phyloP scores from a whole-genome alignment of 2,888 invertebrate species.

The Thera britannica region DNA sequence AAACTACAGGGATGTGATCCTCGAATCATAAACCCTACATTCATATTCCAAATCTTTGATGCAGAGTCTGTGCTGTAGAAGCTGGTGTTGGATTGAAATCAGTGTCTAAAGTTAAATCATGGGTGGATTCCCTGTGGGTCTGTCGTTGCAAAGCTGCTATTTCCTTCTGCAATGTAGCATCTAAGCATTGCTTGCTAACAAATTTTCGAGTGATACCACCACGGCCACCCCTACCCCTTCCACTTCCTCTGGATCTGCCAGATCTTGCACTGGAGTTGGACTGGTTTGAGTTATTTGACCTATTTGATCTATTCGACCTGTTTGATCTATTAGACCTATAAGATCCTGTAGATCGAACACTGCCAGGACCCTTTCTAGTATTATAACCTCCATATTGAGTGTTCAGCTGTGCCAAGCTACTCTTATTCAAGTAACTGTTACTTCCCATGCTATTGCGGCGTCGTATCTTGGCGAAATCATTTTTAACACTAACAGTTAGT shows the following conservation, averaged over 20 bases:
- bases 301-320: slow-evolving; percentile 61
- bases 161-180: slow-evolving; percentile 75
- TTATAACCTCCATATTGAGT: slow-evolving; percentile 69
- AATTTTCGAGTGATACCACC: slow-evolving; percentile 70
- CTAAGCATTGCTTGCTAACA: slow-evolving; percentile 70
- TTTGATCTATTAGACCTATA: slow-evolving; percentile 66
- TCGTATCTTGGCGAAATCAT: slow-evolving; percentile 67
- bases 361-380: slow-evolving; percentile 70
- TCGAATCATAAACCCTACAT: slow-evolving; percentile 3
- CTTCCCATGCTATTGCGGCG: slow-evolving; percentile 76
- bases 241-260: slow-evolving; percentile 62
- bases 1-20: neutral
- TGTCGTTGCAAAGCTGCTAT: slow-evolving; percentile 79
- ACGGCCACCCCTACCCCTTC: slow-evolving; percentile 64
- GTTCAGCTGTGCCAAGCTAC: slow-evolving; percentile 71
- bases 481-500: slow-evolving; percentile 77
- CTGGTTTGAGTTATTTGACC: slow-evolving; percentile 61
- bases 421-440: slow-evolving; percentile 69
- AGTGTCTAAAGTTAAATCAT: slow-evolving; percentile 52
- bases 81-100: slow-evolving; percentile 73
- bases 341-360: slow-evolving; percentile 75
- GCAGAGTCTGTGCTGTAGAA: slow-evolving; percentile 71
- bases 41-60: slow-evolving; percentile 73
- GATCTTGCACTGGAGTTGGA: slow-evolving; percentile 66
- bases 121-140: slow-evolving; percentile 43